Percentiles rank a stretch among this genome's conserved stretches.
Evolutionary conservation across 2,888 invertebrate species (phyloP).

Genomic region (Aporophyla lueneburgensis): DNA sequence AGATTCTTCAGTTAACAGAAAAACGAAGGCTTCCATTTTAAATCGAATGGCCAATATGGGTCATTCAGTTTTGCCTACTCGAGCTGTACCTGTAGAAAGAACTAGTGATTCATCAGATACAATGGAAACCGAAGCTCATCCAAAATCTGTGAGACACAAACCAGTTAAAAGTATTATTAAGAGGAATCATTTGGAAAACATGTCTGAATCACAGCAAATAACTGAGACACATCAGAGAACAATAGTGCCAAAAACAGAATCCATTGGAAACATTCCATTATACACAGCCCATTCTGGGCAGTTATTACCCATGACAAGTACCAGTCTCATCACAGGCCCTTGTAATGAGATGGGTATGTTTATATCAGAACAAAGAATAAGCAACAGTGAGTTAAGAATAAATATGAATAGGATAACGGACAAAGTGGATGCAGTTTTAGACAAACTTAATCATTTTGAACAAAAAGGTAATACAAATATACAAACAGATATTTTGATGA

Average conservation of each 20-base stretch:
- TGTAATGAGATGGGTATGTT: slow-evolving; percentile 76
- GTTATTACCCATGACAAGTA: slow-evolving; percentile 76
- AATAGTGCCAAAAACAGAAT: slow-evolving; percentile 59
- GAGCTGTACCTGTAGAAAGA: slow-evolving; percentile 66
- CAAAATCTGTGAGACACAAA: slow-evolving; percentile 79
- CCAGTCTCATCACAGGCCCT: slow-evolving; percentile 62
- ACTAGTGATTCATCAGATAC: slow-evolving; percentile 85
- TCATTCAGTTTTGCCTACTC: slow-evolving; percentile 83
- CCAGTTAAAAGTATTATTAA: slow-evolving; percentile 72
- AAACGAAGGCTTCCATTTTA: slow-evolving; percentile 83
- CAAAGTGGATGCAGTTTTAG: slow-evolving; percentile 80
- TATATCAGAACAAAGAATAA: slow-evolving; percentile 84
- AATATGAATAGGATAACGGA: slow-evolving; percentile 83
- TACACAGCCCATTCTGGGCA: slow-evolving; percentile 71
- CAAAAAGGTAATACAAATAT: slow-evolving; percentile 65
- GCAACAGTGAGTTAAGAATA: slow-evolving; percentile 84
- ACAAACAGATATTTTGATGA: slow-evolving; percentile 79
- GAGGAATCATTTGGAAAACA: slow-evolving; percentile 71
- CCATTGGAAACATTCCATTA: slow-evolving; percentile 63
- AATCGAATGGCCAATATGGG: slow-evolving; percentile 87
- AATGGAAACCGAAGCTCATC: slow-evolving; percentile 72
- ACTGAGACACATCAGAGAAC: slow-evolving; percentile 67
- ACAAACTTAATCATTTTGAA: slow-evolving; percentile 75
- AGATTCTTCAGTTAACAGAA: slow-evolving; percentile 80
- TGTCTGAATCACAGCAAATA: slow-evolving; percentile 63